These are phyloP conservation scores for Amphipoea oculea DNA, from an alignment of 2,888 invertebrate species.

Conservation along the genomic window DNA sequence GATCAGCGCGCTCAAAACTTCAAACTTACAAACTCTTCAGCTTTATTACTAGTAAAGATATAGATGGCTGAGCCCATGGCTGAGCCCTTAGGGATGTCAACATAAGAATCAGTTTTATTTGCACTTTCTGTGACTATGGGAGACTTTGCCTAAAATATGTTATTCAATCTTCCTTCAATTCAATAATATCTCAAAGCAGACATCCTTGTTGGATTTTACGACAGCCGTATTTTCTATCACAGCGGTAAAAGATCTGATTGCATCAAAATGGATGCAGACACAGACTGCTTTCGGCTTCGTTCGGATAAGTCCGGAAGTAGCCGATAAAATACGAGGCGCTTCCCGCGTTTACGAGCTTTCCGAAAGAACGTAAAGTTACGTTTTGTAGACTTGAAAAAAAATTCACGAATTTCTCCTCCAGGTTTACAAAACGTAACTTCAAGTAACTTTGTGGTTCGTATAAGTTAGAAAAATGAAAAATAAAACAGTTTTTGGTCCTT, in stretches of 20 bases:
- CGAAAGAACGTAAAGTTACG: constrained; percentile 26
- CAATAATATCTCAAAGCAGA: constrained; percentile 41
- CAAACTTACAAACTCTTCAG: too few relatives aligned
- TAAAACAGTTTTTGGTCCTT: too few relatives aligned
- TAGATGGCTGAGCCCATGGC: too few relatives aligned
- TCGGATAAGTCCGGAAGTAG: constrained; percentile 50
- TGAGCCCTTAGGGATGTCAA: too few relatives aligned
- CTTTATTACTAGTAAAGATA: too few relatives aligned
- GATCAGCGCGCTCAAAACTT: too few relatives aligned
- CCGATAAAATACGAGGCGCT: constrained; percentile 59
- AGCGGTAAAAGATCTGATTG: constrained; percentile 62
- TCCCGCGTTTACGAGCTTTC: constrained; percentile 53
- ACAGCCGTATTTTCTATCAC: constrained; percentile 62
- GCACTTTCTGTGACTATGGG: background rate
- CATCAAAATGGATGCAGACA: constrained; percentile 46
- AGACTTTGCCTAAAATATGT: constrained; percentile 9
- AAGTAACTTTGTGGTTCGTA: background rate
- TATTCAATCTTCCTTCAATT: constrained; percentile 22
- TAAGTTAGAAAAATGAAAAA: too few relatives aligned
- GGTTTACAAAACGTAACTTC: background rate
- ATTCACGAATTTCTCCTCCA: too few relatives aligned
- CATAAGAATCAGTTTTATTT: background rate
- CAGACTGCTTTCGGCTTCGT: constrained; percentile 31
- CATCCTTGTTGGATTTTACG: constrained; percentile 52
- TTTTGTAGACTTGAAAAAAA: background rate